Evolutionary conservation across 2,797 vertebrate genomes (phyloP), one percentile per base, ranked within the genome.

Genomic region (Triplophysa yarkandensis): DNA sequence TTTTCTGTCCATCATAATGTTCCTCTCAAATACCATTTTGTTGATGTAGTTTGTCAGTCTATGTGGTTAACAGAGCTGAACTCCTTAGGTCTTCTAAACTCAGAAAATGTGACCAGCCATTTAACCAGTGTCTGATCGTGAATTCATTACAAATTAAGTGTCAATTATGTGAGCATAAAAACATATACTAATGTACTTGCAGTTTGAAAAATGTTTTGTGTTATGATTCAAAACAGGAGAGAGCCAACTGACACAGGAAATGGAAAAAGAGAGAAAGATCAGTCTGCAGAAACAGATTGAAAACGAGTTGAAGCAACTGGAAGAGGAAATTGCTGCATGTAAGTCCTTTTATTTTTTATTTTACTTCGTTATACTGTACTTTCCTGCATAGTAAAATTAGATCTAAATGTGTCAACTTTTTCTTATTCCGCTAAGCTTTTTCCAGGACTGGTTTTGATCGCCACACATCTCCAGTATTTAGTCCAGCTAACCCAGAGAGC

Each of bases 301-400:
- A 74, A 92, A 95, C 81, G 93, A 95, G 75, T 88, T 98, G 77
- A 94, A 89, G 81, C 87, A 10, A 69, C 92, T 98, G 73, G 94
- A 98, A 80, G 94, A 94, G 75, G 94, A 97, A 85, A 93, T 98
- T 74, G 82, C 90, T 79, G 90, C 93, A 86, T 94, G 97, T 96
- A 83, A 89, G 92, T 36, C 43, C 2, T 34, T 6, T 60, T 39
- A n/a, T 21, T 71, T 7, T 11, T 9, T 64, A 10, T 60, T 79
- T 11, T 13, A 39, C n/a, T n/a, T n/a, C n/a, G 6, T 54, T 44
- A 13, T 11, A 30, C n/a, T 19, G 63, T 14, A 50, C 23, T 43
- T 62, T 43, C 9, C 28, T 41, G 41, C 11, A 8, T 36, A 28
- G 16, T 25, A 32, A 9, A 23, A 44, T 54, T 2, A 11, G 39